phyloP scores from a whole-genome alignment of 2,797 vertebrate genomes.

The Prunella strophiata region DNA sequence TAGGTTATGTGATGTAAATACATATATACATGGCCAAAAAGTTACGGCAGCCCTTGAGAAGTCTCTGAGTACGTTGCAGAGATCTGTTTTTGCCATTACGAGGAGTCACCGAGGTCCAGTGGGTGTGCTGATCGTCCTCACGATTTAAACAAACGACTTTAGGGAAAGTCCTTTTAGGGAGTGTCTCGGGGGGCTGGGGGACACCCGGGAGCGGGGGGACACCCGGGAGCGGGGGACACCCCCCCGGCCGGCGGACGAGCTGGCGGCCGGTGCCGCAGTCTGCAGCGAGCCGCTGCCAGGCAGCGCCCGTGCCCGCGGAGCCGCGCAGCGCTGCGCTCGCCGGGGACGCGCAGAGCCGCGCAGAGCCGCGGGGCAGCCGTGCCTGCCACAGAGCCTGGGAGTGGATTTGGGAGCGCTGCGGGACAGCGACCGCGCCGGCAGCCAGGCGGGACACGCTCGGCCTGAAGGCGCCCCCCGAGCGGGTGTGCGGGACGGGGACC shows the following conservation, averaged over 20 bases:
- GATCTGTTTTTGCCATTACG: background rate
- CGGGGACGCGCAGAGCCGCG: background rate
- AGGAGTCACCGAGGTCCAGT: background rate
- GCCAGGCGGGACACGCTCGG: background rate
- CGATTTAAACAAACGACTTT: background rate
- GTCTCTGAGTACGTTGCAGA: background rate
- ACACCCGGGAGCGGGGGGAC: background rate
- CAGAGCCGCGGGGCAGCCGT: background rate
- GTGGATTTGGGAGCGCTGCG: background rate
- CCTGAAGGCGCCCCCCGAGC: background rate
- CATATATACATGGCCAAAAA: background rate
- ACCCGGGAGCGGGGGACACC: background rate
- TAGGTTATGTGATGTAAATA: background rate
- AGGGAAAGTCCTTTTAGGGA: background rate
- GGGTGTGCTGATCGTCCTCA: background rate
- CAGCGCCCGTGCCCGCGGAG: background rate
- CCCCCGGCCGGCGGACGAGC: background rate
- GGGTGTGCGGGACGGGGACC: background rate
- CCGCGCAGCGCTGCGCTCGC: background rate
- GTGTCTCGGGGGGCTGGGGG: background rate
- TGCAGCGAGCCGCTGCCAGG: background rate
- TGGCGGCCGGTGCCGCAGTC: background rate
- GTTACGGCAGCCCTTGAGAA: background rate
- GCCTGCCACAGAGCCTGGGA: too few species aligned
- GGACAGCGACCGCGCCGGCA: background rate